Base-by-base conservation (phyloP, 35 echinoderm and acorn worm genomes). In the Ptychodera flava region DNA sequence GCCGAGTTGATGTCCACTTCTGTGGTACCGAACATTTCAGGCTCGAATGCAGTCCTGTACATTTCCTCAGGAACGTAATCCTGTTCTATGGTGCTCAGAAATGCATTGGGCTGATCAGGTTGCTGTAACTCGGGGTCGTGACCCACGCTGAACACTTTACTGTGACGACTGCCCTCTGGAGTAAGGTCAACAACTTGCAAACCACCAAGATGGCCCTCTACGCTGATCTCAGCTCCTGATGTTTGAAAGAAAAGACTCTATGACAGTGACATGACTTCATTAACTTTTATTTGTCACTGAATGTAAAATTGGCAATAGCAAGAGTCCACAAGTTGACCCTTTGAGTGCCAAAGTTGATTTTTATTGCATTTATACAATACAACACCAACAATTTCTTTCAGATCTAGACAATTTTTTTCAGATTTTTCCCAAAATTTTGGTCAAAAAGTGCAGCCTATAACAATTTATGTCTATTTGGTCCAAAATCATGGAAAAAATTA, bases 111-210 rank as follows among this genome's bases (percentile, higher is more conserved):
- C 45, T 64, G 45, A n/a, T n/a, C n/a, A n/a, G n/a, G n/a, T n/a
- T n/a, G n/a, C n/a, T n/a, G n/a, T n/a, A n/a, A n/a, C n/a, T n/a
- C 35, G 28, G 76, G 87, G 77, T 98, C 95, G 53, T 94, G 90
- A 1, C 95, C 95, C 2, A 98, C 88, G 45, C 95, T 90, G 90
- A 98, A 98, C 22, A 98, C 90, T 64, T 94, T 94, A 36, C 89
- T 90, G 85, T 94, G 92, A 80, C 84, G 94, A 82, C 80, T 86
- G 35, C 90, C 90, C 82, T 93, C 88, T 85, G 95, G 92, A 12
- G 95, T 98, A 16, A 98, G 38, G 38, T 98, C 95, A 64, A 98
- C 78, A 35, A 98, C 82, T 64, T 98, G 95, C 22, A 98, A 81
- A 33, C 95, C 90, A n/a, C 95, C 95, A 0, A 98, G 90, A 88